Percentiles rank a stretch among this genome's conserved stretches.
Evolutionary conservation across 2,113 vertebrate genomes (phyloP).

Genomic region (Oreochromis aureus): DNA sequence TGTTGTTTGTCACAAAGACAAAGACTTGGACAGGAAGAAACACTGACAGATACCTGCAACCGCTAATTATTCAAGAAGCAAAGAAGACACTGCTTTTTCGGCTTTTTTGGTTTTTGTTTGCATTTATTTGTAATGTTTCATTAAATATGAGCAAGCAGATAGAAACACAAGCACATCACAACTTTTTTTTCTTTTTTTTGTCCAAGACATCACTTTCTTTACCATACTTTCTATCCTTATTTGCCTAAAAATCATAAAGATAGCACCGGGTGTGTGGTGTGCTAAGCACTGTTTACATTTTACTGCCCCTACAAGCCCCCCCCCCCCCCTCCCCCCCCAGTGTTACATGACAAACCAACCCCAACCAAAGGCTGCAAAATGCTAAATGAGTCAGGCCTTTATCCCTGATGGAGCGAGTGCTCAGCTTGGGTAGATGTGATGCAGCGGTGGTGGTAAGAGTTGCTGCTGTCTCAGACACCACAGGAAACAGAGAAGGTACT

Average conservation of each 20-base stretch:
- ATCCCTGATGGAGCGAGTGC: slow-evolving; percentile 14
- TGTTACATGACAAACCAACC: slow-evolving; percentile 30
- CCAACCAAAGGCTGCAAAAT: slow-evolving; percentile 87
- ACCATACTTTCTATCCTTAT: slow-evolving; percentile 57
- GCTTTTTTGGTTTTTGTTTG: slow-evolving; percentile 66
- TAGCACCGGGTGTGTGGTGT: slow-evolving; percentile 79
- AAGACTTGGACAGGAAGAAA: slow-evolving; percentile 35
- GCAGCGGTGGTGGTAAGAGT: slow-evolving; percentile 1
- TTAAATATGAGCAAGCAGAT: slow-evolving; percentile 89
- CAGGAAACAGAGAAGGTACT: slow-evolving; percentile 8
- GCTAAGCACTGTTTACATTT: slow-evolving; percentile 67
- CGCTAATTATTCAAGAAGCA: slow-evolving; percentile 55
- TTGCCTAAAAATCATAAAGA: slow-evolving; percentile 66
- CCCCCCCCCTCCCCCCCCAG: background rate
- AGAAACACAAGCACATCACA: slow-evolving; percentile 91
- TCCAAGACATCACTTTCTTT: slow-evolving; percentile 77
- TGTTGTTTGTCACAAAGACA: slow-evolving; percentile 40
- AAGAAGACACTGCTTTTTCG: slow-evolving; percentile 72
- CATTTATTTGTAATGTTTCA: slow-evolving; percentile 90
- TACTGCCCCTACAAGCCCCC: slow-evolving; percentile 64
- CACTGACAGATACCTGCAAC: slow-evolving; percentile 56
- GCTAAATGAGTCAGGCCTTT: slow-evolving; percentile 71
- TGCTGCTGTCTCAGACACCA: slow-evolving; percentile 16
- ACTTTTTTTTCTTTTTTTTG: slow-evolving; percentile 59
- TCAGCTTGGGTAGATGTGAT: background rate